Conservation (phyloP, 2,797 vertebrate genomes). For the Oceanodroma leucorhoa region DNA sequence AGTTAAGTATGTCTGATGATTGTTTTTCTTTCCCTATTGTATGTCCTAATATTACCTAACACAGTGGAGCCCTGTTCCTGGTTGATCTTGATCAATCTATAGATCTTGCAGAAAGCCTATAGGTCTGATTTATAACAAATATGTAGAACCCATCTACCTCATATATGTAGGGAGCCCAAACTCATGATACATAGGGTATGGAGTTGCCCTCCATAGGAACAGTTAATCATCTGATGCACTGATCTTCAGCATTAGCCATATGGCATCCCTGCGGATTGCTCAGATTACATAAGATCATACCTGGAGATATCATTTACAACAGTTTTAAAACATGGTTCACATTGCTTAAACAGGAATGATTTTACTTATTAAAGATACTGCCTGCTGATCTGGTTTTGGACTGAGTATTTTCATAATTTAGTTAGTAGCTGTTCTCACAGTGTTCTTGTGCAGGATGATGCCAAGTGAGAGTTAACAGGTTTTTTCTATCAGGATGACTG, state of each 20-base stretch:
- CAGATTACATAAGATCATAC: not conserved
- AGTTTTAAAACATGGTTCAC: not conserved
- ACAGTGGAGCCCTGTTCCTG: not conserved
- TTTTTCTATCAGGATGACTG: conserved; percentile 36
- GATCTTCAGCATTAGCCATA: not conserved
- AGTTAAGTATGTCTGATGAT: not conserved
- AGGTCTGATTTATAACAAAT: not conserved
- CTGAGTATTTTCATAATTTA: conserved; percentile 14
- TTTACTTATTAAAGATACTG: not conserved
- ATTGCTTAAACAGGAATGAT: not conserved
- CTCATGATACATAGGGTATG: not conserved
- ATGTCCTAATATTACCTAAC: not conserved
- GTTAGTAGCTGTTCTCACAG: not conserved
- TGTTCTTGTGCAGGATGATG: conserved; percentile 10
- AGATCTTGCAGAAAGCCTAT: not conserved
- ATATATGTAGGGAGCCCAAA: not conserved
- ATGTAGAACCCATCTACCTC: not conserved
- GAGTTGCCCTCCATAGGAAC: not conserved
- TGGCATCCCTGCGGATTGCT: not conserved
- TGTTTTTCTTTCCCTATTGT: not conserved
- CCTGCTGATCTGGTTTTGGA: not conserved
- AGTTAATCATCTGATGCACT: not conserved
- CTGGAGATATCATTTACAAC: not conserved
- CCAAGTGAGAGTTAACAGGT: conserved; percentile 24
- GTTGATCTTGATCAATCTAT: not conserved